Conservation (phyloP, 2,797 vertebrate species). For the Luscinia luscinia region DNA sequence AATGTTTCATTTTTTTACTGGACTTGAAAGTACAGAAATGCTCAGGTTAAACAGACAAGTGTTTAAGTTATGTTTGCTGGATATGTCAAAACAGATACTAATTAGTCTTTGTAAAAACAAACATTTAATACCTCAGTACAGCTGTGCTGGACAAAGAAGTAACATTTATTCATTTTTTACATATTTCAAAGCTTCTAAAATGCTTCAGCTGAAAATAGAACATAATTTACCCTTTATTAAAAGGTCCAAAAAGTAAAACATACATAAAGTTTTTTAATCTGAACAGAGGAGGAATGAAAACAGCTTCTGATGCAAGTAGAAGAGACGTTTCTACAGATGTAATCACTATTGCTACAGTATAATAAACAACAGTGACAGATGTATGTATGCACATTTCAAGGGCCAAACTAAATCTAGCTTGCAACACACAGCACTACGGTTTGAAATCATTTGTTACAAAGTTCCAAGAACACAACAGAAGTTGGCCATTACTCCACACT, state of each 20-base stretch:
- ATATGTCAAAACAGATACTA: neutral
- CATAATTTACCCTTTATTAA: neutral
- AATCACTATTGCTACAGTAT: neutral
- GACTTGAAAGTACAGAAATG: neutral
- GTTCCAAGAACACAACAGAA: neutral
- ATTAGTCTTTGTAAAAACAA: neutral
- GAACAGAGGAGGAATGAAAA: neutral
- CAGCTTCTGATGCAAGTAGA: neutral
- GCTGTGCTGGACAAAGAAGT: neutral
- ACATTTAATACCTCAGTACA: neutral
- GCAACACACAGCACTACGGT: neutral
- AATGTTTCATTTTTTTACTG: neutral
- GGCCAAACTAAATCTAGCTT: neutral
- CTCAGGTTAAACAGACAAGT: neutral
- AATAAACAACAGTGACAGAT: neutral
- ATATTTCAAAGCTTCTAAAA: neutral
- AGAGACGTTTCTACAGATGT: neutral
- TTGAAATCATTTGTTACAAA: neutral
- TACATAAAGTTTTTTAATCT: neutral
- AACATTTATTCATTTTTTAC: neutral
- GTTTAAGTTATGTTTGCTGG: neutral
- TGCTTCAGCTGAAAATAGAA: rapidly evolving
- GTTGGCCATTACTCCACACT: neutral
- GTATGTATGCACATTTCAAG: rapidly evolving
- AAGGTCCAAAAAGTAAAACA: neutral